Evolutionary conservation across 2,888 invertebrate species (phyloP), one percentile per base, ranked within the genome.

Genomic region (Amblyjoppa fuscipennis): DNA sequence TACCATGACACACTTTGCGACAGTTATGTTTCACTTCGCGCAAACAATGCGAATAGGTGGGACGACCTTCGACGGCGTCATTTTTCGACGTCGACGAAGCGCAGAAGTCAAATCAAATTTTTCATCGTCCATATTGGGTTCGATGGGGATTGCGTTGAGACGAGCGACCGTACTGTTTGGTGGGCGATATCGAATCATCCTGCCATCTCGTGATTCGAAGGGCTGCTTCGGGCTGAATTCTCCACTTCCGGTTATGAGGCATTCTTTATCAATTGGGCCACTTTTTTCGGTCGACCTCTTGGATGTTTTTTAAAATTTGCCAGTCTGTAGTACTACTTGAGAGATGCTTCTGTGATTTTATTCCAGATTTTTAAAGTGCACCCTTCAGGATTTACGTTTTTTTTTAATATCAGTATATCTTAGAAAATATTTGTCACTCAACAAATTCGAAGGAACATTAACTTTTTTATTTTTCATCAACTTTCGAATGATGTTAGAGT

Each of bases 151-250:
- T 78, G 95, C 95, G 90, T 96, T 96, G 85, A 94, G 94, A 0
- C 93, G 93, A 0, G 96, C 96, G 38, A 89, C 90, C 0, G 95
- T 94, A 51, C 94, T 94, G 6, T 94, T 94, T 0, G 96, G 96
- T 11, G 96, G 93, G 0, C 95, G 94, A 91, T 95, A 96, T 7
- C 78, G 83, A n/a, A 53, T 28, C 64, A 83, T 79, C 66, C 3
- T 68, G 0, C 69, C 51, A 41, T 66, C 71, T 68, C 61, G 31
- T 34, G 77, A 34, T 73, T 81, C 76, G 28, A 2, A 2, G 11
- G 5, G 11, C 7, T 41, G 2, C 9, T 34, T 3, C 25, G 5
- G 6, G 11, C 31, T 71, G 3, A 3, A 13, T 7, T 34, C 28
- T 11, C 11, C 59, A 41, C 69, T 34, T 41, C 74, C 45, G n/a